Evolutionary conservation across 2,888 invertebrate species (phyloP).

Genomic region (Prosopocoilus inquinatus): DNA sequence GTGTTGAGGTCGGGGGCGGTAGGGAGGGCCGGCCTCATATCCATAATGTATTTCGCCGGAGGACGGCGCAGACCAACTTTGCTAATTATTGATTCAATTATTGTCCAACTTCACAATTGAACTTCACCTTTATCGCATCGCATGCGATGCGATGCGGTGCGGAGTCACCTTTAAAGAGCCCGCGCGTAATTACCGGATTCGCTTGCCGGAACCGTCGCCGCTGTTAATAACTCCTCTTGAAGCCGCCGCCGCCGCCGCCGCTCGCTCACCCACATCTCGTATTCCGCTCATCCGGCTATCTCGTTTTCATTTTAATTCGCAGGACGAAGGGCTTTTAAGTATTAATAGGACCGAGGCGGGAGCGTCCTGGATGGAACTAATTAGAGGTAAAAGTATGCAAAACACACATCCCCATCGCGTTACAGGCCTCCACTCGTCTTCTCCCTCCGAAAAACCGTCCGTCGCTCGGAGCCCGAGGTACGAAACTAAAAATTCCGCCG

Average conservation of each 20-base stretch:
- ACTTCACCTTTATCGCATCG: conserved; percentile 23
- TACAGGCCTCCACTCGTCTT: no score
- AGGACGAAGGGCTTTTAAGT: no score
- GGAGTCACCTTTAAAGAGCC: not conserved
- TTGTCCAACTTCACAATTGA: conserved; percentile 28
- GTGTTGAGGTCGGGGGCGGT: not conserved
- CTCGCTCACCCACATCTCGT: not conserved
- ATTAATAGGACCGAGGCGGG: no score
- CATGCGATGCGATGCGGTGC: not conserved
- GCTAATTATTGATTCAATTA: conserved; percentile 29
- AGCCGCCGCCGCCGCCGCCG: no score
- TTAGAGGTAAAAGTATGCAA: no score
- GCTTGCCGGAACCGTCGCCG: not conserved
- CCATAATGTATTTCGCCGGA: conserved; percentile 23
- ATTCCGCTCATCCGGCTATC: not conserved
- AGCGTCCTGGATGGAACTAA: no score
- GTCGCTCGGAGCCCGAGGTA: no score
- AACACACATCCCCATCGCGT: no score
- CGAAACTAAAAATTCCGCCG: no score
- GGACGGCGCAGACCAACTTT: conserved; percentile 23
- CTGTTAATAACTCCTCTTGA: conserved; percentile 1
- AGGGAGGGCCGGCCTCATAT: conserved; percentile 7
- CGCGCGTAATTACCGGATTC: not conserved
- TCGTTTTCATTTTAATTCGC: not conserved
- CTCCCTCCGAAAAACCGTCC: no score